Base-by-base conservation (phyloP, 2,113 vertebrate genomes). In the Strix aluco region DNA sequence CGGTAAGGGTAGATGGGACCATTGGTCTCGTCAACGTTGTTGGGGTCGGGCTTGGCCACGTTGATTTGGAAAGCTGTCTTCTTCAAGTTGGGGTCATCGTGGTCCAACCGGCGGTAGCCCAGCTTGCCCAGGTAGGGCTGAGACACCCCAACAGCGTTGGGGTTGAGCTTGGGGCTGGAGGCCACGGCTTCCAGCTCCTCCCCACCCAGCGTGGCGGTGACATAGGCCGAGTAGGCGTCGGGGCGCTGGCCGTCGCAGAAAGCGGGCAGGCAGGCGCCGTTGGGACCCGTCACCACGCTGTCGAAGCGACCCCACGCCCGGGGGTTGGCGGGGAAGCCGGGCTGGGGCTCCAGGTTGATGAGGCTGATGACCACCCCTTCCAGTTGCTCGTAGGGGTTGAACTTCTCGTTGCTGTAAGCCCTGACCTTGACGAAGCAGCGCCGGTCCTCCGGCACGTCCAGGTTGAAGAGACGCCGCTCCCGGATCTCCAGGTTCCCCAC, bases 221-320 rank as follows among this genome's bases (percentile, higher is more conserved):
- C 93, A 5, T 99, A 98, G 1, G 99, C 99, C 0, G 99, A 98
- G 97, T 99, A 99, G 51, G 99, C 99, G 4, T 99, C 99, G 0
- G 98, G 97, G 46, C 94, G 98, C 55, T 91, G 98, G 4, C 92
- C 94, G 5, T 99, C 99, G 10, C 99, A 99, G 96, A 99, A 99
- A 34, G 99, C 99, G 0, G 99, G 99, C 66, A 99, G 97, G 92
- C 99, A 99, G 74, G 99, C 99, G 0, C 99, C 99, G 5, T 99
- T 99, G n/a, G 97, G 89, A 7, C 99, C 99, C 0, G 99, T 99
- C 94, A 99, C 98, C 9, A 98, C 99, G n/a, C 99, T 99, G 97
- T 99, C 99, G 59, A 99, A 99, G 42, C 99, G 99, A 3, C 99
- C 99, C 99, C 99, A 99, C 1, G 99, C 99, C 61, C 99, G 98